Evolutionary conservation across 2,888 invertebrate species (phyloP).

Genomic region (Meiosimyza decipiens): DNA sequence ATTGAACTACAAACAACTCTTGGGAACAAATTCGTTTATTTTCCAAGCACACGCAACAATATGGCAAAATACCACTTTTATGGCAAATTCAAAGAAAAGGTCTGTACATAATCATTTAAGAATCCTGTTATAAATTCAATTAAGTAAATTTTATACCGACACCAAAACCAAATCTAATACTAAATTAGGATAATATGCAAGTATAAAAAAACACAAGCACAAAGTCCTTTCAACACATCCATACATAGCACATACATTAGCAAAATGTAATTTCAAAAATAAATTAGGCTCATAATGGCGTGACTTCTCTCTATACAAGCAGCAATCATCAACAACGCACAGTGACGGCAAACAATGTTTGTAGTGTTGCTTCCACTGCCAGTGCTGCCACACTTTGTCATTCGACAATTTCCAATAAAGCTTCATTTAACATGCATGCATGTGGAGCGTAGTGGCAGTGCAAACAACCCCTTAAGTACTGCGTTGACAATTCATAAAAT

Average conservation of each 20-base stretch:
- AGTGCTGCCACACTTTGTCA: slow-evolving; percentile 27
- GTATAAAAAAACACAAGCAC: slow-evolving; percentile 8
- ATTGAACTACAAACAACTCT: not conserved
- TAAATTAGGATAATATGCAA: slow-evolving; percentile 8
- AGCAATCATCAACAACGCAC: not conserved
- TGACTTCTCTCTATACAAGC: not conserved
- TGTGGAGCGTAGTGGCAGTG: slow-evolving; percentile 10
- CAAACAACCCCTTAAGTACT: slow-evolving; percentile 17
- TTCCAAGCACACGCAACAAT: no score
- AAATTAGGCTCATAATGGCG: slow-evolving; percentile 26
- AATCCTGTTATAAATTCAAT: slow-evolving; percentile 7
- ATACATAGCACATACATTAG: slow-evolving; percentile 7
- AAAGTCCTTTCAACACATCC: not conserved
- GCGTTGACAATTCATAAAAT: slow-evolving; percentile 22
- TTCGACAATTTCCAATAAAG: slow-evolving; percentile 26
- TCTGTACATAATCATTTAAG: not conserved
- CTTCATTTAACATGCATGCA: slow-evolving; percentile 23
- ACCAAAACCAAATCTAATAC: slow-evolving; percentile 5
- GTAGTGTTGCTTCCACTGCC: not conserved
- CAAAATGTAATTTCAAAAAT: slow-evolving; percentile 23
- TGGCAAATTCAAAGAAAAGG: not conserved
- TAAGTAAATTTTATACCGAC: not conserved
- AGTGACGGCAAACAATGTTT: not conserved
- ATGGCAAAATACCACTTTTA: no score
- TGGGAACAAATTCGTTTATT: not conserved